Percentiles rank a stretch among this genome's conserved stretches.
These are phyloP conservation scores for Lemur catta DNA, from an alignment of 2,797 vertebrate genomes.

Conservation along the genomic window DNA sequence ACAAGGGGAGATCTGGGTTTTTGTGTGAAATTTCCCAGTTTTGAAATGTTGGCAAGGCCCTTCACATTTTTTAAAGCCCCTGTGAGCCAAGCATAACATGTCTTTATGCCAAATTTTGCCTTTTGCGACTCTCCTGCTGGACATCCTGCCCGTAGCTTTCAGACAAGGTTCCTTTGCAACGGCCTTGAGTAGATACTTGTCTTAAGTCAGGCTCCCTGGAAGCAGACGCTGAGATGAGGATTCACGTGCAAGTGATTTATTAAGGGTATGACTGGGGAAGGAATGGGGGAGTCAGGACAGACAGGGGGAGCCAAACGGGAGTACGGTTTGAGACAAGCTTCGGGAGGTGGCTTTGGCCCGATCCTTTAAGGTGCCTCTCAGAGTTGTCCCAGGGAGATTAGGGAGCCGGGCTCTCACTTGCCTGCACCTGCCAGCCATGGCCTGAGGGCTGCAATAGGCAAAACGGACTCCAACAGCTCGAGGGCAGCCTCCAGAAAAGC, in stretches of 20 bases:
- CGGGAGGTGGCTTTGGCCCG: not conserved
- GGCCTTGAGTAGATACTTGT: not conserved
- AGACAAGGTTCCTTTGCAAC: not conserved
- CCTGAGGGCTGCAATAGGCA: not conserved
- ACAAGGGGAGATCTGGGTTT: not conserved
- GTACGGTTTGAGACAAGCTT: not conserved
- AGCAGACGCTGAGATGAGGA: not conserved
- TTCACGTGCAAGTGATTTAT: not conserved
- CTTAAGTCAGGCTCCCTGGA: not conserved
- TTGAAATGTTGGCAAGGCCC: conserved; percentile 39
- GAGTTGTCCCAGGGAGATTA: not conserved
- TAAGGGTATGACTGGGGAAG: not conserved
- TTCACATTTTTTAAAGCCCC: not conserved
- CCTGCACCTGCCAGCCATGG: not conserved
- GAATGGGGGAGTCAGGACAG: too few species aligned
- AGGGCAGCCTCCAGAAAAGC: not conserved
- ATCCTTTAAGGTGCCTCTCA: not conserved
- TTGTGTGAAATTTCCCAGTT: conserved; percentile 38
- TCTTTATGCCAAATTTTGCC: conserved; percentile 35
- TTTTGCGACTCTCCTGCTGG: not conserved
- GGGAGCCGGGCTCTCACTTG: not conserved
- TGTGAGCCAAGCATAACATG: conserved; percentile 23
- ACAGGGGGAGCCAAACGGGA: not conserved
- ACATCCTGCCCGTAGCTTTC: not conserved
- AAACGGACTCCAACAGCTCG: not conserved